These are phyloP conservation scores for Cyrtorhinus lividipennis DNA, from an alignment of 1,140 invertebrate genomes.

Conservation along the genomic window DNA sequence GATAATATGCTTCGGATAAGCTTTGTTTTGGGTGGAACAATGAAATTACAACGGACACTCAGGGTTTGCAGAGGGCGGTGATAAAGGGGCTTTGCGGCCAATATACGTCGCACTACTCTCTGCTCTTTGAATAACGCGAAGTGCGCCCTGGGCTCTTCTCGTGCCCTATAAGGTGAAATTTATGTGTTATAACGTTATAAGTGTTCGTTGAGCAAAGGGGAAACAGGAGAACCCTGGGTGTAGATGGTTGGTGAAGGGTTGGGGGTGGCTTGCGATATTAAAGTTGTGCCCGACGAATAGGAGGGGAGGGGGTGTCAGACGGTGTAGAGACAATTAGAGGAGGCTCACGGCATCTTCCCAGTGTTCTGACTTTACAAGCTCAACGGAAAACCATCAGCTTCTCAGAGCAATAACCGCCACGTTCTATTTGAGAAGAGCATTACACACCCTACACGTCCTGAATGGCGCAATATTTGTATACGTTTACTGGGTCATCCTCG, in stretches of 20 bases:
- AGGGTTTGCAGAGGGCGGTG: not conserved
- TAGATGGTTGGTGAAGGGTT: conserved; percentile 23
- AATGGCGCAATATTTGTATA: too few species aligned
- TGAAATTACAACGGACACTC: not conserved
- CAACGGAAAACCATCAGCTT: too few species aligned
- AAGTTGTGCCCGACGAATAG: conserved; percentile 14
- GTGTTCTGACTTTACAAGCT: too few species aligned
- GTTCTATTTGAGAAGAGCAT: too few species aligned
- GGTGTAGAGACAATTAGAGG: conserved; percentile 4
- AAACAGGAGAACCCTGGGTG: conserved; percentile 22
- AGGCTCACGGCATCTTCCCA: not conserved
- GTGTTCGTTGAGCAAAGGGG: not conserved
- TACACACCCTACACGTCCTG: too few species aligned
- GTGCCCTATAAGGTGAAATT: not conserved
- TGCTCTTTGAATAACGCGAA: not conserved
- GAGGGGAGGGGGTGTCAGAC: not conserved
- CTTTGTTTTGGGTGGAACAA: not conserved
- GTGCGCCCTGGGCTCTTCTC: not conserved
- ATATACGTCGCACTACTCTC: not conserved
- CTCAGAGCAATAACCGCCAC: too few species aligned
- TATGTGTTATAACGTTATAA: not conserved
- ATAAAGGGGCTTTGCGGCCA: not conserved
- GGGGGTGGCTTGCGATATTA: conserved; percentile 23
- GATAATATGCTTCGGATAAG: not conserved
- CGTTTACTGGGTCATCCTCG: too few species aligned